Evolutionary conservation across 2,888 invertebrate species (phyloP), one percentile per base, ranked within the genome.

Genomic region (Melolontha melolontha): DNA sequence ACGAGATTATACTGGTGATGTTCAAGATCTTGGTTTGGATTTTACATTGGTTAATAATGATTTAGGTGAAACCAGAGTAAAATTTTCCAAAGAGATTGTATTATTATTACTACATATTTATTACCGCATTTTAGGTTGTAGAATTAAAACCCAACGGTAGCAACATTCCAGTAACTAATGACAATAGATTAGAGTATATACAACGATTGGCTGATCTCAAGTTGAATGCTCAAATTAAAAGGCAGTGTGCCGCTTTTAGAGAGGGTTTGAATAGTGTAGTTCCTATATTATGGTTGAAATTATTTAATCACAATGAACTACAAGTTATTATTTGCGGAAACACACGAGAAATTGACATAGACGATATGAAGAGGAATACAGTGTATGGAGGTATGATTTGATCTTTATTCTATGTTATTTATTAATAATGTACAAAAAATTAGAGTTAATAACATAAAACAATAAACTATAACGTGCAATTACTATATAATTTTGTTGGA

Each of bases 271-370:
- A 93, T 55, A 94, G 95, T 74, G 96, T 99, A 0, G 90, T 99
- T 63, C 93, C 94, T 54, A 86, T 95, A 16, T 92, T 95, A 73
- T 98, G 98, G 97, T 85, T 99, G 73, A 91, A 94, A 67, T 93
- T 99, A 90, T 99, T 99, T 85, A 93, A 92, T 77, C 90, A 96
- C 77, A 92, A 94, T 72, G 99, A 99, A 83, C 86, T 99, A 68
- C 97, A 98, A 83, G 92, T 96, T 66, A 88, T 99, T n/a, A 94
- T 99, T 71, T 97, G 98, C 0, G 98, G 98, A 0, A 96, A 97
- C 0, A 94, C 93, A 77, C 93, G 94, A 73, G 95, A 97, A 57
- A 94, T 99, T 41, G 97, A 99, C 83, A 85, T 98, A 50, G 90
- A 91, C 14, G 98, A 99, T 82, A 85, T 98, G 70, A 90, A 90